Base-by-base conservation (phyloP, 2,888 invertebrate species). In the Erpobdella octoculata region DNA sequence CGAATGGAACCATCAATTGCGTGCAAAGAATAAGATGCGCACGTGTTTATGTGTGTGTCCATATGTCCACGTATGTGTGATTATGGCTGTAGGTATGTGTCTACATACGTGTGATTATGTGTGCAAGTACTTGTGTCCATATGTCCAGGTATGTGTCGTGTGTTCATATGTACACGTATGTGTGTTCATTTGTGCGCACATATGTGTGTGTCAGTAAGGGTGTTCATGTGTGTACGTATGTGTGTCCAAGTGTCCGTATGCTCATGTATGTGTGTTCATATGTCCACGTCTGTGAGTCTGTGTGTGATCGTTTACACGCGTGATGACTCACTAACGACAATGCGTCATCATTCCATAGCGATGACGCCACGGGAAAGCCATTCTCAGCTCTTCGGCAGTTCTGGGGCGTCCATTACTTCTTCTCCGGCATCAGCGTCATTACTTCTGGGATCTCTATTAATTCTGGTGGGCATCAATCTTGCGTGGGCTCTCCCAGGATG, bases 131-230 rank as follows among this genome's bases (percentile, higher is more conserved):
- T 12, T 41, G 46, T 41, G 46, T 41, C 12, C n/a, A n/a, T 41
- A n/a, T 41, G n/a, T n/a, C 46, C 12, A 41, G 46, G 46, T 15
- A 41, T 41, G 12, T 41, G 12, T 12, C 46, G 46, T 41, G 46
- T n/a, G 46, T 41, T 41, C n/a, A n/a, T 41, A n/a, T 41, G 46
- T 41, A n/a, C n/a, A 41, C n/a, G 46, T 41, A 41, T 41, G n/a
- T 41, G n/a, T 41, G 46, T 41, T 12, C n/a, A n/a, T 41, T 12
- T n/a, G 46, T n/a, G 46, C n/a, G 46, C 46, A n/a, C n/a, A n/a
- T 41, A n/a, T 41, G 46, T 41, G 46, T 41, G 46, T 41, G n/a
- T 41, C 12, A 15, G 46, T 41, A n/a, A 15, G 46, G 12, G 46
- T 41, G 46, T 41, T 12, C n/a, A 41, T 41, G 46, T 41, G 46